Percentiles rank a stretch among this genome's conserved stretches.
These are phyloP conservation scores for Donacobius atricapilla DNA, from an alignment of 2,113 vertebrate species.

Conservation along the genomic window DNA sequence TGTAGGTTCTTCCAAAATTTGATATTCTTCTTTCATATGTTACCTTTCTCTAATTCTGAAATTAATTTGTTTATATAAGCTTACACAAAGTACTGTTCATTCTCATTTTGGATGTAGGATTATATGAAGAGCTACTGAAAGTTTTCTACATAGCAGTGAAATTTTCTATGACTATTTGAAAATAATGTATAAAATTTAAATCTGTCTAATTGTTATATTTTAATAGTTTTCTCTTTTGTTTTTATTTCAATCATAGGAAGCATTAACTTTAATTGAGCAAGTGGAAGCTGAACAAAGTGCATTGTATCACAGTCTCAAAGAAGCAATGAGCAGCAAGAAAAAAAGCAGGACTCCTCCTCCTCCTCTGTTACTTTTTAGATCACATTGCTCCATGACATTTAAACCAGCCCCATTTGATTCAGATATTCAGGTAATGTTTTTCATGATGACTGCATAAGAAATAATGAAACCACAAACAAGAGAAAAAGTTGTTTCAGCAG, in stretches of 20 bases:
- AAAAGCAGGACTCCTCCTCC: slow-evolving; percentile 78
- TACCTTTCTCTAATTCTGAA: background rate
- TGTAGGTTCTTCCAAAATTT: background rate
- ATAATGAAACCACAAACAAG: background rate
- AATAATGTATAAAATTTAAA: background rate
- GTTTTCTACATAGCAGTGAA: background rate
- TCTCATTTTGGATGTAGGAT: background rate
- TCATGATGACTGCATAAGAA: background rate
- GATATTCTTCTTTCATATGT: background rate
- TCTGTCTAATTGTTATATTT: background rate
- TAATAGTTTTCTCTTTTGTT: background rate
- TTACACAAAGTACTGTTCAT: background rate
- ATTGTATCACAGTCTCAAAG: slow-evolving; percentile 62
- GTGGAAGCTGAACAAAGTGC: slow-evolving; percentile 80
- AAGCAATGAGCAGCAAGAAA: slow-evolving; percentile 45
- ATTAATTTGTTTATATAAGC: background rate
- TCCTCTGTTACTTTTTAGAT: slow-evolving; percentile 83
- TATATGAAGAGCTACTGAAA: background rate
- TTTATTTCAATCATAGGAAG: slow-evolving; percentile 77
- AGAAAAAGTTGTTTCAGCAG: background rate
- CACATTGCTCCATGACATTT: slow-evolving; percentile 81
- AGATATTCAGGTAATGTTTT: slow-evolving; percentile 77
- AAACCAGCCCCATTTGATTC: slow-evolving; percentile 81
- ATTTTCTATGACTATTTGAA: background rate
- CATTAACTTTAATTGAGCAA: slow-evolving; percentile 80